Base-by-base conservation (phyloP, 2,113 vertebrate genomes). In the Leucoraja erinaceus region DNA sequence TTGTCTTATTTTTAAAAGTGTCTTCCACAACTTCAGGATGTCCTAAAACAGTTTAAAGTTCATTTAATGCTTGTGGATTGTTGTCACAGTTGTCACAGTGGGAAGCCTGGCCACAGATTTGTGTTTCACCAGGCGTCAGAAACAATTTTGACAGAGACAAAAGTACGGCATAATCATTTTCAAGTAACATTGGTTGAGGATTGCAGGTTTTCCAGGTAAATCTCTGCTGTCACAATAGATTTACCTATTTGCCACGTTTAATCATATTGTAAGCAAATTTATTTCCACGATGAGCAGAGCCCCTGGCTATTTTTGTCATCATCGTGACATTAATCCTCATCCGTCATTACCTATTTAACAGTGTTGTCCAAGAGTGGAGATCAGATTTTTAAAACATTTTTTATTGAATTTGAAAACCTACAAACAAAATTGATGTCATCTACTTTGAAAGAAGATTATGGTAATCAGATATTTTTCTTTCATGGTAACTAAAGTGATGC, bases 251-350 rank as follows among this genome's bases (percentile, higher is more conserved):
- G 38, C 22, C 25, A 91, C 5, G 16, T 91, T 47, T 91, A 72
- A 20, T 38, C 38, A 72, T 74, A 91, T 91, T 91, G 90, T 91
- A 74, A 72, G 33, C 66, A 70, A 72, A 54, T 72, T 22, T 70
- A 91, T 70, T 91, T 68, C 90, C 66, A 74, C 47, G 20, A 4
- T 70, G 33, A 72, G 63, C 66, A 5, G 47, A 25, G 31, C 83
- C 88, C 38, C 47, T 72, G 33, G 90, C 90, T 54, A 22, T 91
- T 54, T 72, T 70, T 54, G 33, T 72, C 54, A 54, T 70, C 68
- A 91, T 31, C 68, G n/a, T 91, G 90, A 72, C 90, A 74, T 8
- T 91, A 91, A 91, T 74, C 90, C 54, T 91, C 22, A 54, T 68
- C 70, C 68, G 68, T 25, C 63, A 74, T 72, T 91, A 68, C 72